These are phyloP conservation scores for Lycaena phlaeas DNA, from an alignment of 2,888 invertebrate genomes.

Conservation along the genomic window DNA sequence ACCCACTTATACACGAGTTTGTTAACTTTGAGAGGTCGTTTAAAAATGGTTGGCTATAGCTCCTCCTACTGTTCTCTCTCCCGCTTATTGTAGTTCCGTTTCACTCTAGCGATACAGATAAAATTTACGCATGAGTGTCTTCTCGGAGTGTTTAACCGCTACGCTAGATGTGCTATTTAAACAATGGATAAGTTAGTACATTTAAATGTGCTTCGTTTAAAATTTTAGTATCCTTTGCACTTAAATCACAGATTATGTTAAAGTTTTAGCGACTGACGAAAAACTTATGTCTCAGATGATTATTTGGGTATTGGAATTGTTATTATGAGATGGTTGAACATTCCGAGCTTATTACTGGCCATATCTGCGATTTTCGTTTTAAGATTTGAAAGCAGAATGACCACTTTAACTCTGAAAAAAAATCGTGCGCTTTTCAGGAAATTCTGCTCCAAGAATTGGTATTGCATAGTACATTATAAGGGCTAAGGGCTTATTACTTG, in stretches of 20 bases:
- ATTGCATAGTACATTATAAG: too few species aligned
- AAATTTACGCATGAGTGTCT: conserved; percentile 34
- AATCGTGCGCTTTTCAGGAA: too few species aligned
- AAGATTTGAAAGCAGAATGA: too few species aligned
- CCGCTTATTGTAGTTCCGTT: conserved; percentile 19
- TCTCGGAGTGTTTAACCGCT: conserved; percentile 33
- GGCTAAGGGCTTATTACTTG: too few species aligned
- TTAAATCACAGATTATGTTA: background rate
- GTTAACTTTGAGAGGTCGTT: conserved; percentile 19
- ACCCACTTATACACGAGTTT: background rate
- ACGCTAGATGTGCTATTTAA: conserved; percentile 23
- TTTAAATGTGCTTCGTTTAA: conserved; percentile 12
- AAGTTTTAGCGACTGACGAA: too few species aligned
- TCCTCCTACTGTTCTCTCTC: conserved; percentile 31
- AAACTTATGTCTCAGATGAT: too few species aligned
- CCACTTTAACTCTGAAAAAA: too few species aligned
- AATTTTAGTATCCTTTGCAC: conserved; percentile 1
- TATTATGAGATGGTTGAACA: too few species aligned
- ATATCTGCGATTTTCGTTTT: too few species aligned
- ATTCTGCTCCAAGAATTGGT: too few species aligned
- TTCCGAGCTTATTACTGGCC: too few species aligned
- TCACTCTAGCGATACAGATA: conserved; percentile 21
- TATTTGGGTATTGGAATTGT: too few species aligned
- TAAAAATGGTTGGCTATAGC: conserved; percentile 26
- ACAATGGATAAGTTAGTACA: conserved; percentile 14